Percentiles rank a stretch among this genome's conserved stretches.
Evolutionary conservation across 1,140 invertebrate species (phyloP).

Genomic region (Leptopilina boulardi): DNA sequence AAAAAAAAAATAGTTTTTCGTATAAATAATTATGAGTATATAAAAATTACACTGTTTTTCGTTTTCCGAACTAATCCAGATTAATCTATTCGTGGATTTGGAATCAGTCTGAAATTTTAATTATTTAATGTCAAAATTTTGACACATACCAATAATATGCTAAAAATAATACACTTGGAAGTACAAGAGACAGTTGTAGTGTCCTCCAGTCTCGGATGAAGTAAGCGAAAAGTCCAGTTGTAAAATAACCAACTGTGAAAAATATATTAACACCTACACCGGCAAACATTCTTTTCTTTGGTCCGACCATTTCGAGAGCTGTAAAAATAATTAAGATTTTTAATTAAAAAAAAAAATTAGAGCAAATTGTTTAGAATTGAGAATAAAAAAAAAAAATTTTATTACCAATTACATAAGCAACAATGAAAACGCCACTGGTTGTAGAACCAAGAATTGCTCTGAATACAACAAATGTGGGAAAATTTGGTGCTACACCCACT

Average conservation of each 20-base stretch:
- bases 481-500: slow-evolving; percentile 82
- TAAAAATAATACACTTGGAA: slow-evolving; percentile 83
- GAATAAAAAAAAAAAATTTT: no score
- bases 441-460: slow-evolving; percentile 83
- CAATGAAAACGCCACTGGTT: slow-evolving; percentile 85
- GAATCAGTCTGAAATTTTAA: no score
- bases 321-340: slow-evolving; percentile 52
- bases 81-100: no score
- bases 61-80: no score
- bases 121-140: no score
- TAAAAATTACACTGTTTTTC: no score
- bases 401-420: slow-evolving; percentile 86
- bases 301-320: slow-evolving; percentile 90
- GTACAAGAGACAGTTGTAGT: slow-evolving; percentile 83
- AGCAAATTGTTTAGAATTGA: no score
- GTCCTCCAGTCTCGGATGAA: slow-evolving; percentile 84
- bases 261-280: slow-evolving; percentile 86
- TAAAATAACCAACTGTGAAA: slow-evolving; percentile 85
- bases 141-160: slow-evolving; percentile 86
- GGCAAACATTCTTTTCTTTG: slow-evolving; percentile 82
- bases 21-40: no score
- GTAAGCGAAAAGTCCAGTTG: slow-evolving; percentile 83
- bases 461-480: slow-evolving; percentile 81
- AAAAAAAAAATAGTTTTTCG: slow-evolving; percentile 28
- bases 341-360: no score